Evolutionary conservation across 2,888 invertebrate genomes (phyloP).

Genomic region (Leucania comma): DNA sequence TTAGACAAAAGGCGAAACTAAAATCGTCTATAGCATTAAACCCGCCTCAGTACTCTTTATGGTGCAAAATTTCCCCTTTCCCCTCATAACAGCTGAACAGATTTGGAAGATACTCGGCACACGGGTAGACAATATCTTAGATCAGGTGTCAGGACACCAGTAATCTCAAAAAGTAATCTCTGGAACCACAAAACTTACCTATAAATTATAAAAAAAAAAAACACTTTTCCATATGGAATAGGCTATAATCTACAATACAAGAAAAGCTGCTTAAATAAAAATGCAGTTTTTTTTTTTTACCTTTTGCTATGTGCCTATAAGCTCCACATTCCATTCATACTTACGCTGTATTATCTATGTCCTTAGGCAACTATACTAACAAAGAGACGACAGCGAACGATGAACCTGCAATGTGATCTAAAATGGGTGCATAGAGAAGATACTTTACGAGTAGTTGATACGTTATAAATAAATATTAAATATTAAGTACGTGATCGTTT

Average conservation of each 20-base stretch:
- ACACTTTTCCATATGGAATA: too few species aligned
- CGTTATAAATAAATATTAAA: background rate
- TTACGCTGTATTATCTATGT: slow-evolving; percentile 62
- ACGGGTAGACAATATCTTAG: too few species aligned
- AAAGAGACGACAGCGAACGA: slow-evolving; percentile 51
- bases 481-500: background rate
- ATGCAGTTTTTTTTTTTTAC: slow-evolving; percentile 1
- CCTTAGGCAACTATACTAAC: slow-evolving; percentile 72
- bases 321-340: slow-evolving; percentile 62
- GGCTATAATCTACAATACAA: too few species aligned
- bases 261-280: too few species aligned
- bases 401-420: slow-evolving; percentile 28
- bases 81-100: too few species aligned
- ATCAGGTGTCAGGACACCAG: too few species aligned
- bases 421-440: slow-evolving; percentile 1
- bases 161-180: too few species aligned
- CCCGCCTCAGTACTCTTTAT: background rate
- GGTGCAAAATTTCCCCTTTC: too few species aligned
- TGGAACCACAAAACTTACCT: too few species aligned
- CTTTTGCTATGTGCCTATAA: slow-evolving; percentile 41
- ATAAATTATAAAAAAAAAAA: too few species aligned
- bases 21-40: background rate
- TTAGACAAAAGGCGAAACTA: slow-evolving; percentile 35
- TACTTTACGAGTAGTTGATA: slow-evolving; percentile 3
- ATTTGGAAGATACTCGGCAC: too few species aligned